phyloP scores from a whole-genome alignment of 1,140 invertebrate species.

The Riptortus pedestris region DNA sequence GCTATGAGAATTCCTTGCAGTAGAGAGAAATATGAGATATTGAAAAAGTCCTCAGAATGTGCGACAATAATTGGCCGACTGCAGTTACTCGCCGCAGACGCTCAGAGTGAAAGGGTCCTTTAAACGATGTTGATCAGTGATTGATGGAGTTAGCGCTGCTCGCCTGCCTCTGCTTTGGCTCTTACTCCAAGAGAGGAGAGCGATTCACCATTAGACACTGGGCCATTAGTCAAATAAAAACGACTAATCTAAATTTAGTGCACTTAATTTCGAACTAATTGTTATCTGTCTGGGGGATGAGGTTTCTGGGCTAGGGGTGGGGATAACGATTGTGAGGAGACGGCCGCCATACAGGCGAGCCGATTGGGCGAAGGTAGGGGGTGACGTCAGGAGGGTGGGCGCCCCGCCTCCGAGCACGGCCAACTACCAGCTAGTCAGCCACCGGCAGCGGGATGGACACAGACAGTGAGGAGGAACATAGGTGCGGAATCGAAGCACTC shows the following conservation, averaged over 20 bases:
- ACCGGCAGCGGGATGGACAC: conserved; percentile 14
- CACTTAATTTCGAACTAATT: conserved; percentile 5
- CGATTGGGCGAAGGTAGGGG: conserved; percentile 2
- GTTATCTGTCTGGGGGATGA: conserved; percentile 7
- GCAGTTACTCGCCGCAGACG: too few species aligned
- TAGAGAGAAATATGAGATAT: too few species aligned
- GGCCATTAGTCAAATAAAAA: conserved; percentile 4
- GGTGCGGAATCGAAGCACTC: neutral
- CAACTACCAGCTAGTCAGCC: neutral
- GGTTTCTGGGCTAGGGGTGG: neutral
- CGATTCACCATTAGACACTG: too few species aligned
- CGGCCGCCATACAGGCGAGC: neutral
- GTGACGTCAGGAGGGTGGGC: neutral
- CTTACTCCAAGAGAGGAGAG: too few species aligned
- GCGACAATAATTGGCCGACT: too few species aligned
- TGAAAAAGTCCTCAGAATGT: too few species aligned
- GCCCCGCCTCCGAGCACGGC: neutral
- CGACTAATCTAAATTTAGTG: conserved; percentile 6
- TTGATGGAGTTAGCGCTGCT: too few species aligned
- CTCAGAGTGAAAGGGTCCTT: too few species aligned
- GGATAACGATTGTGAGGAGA: neutral
- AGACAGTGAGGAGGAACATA: conserved; percentile 12
- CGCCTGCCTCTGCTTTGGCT: too few species aligned
- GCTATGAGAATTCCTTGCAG: too few species aligned
- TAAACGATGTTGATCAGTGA: too few species aligned